Percentiles rank a stretch among this genome's conserved stretches.
These are phyloP conservation scores for Meloe dianella DNA, from an alignment of 2,888 invertebrate species.

Conservation along the genomic window DNA sequence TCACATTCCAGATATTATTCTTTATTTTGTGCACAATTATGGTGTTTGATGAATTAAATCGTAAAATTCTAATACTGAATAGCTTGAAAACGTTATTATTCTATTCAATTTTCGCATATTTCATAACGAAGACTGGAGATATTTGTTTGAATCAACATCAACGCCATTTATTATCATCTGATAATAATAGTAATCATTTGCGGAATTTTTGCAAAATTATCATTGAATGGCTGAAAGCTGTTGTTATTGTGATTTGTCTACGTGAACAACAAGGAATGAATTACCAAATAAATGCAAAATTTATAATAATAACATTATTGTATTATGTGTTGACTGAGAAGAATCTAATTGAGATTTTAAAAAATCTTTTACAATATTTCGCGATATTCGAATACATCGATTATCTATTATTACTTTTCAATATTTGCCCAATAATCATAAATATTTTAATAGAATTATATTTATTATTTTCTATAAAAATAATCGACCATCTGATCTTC, in stretches of 20 bases:
- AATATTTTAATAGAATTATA: constrained; percentile 17
- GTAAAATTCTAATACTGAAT: constrained; percentile 42
- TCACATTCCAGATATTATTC: constrained; percentile 52
- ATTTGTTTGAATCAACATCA: constrained; percentile 42
- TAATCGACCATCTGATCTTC: constrained; percentile 7
- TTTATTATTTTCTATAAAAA: constrained; percentile 6
- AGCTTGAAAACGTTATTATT: constrained; percentile 55
- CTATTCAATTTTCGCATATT: constrained; percentile 56
- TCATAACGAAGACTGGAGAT: constrained; percentile 52
- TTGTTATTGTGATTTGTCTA: constrained; percentile 65
- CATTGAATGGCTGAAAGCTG: constrained; percentile 79
- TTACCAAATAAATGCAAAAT: constrained; percentile 70
- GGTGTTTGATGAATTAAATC: constrained; percentile 36
- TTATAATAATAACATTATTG: constrained; percentile 68
- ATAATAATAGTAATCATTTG: constrained; percentile 36
- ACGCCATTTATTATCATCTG: constrained; percentile 32
- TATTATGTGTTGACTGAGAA: constrained; percentile 77
- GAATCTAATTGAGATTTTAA: constrained; percentile 59
- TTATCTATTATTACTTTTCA: constrained; percentile 68
- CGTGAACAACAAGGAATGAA: constrained; percentile 76
- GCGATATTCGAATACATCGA: constrained; percentile 74
- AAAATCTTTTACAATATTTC: constrained; percentile 69
- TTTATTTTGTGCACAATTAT: constrained; percentile 53
- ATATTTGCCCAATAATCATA: constrained; percentile 61
- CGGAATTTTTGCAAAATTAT: constrained; percentile 66